A percentile compares a stretch with the other conserved stretches of the same genome.
Conservation (phyloP, 2,113 vertebrate species). For the Mirza zaza region DNA sequence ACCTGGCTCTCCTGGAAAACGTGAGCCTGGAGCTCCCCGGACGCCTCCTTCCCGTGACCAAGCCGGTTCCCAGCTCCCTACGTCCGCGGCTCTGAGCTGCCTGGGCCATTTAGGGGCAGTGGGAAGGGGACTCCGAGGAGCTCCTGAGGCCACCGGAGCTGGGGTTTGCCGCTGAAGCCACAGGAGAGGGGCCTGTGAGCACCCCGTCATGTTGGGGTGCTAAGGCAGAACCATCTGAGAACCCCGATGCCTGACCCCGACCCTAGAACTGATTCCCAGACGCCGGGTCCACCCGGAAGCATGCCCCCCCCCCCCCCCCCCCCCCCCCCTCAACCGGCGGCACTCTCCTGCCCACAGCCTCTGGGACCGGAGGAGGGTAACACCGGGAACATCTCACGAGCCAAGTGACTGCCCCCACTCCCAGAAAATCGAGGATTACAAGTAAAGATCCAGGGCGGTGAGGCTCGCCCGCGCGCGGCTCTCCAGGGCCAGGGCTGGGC, state of each 20-base stretch:
- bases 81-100: rapidly evolving
- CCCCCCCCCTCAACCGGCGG: no score
- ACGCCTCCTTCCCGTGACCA: rapidly evolving
- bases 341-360: rapidly evolving
- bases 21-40: rapidly evolving
- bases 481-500: no score
- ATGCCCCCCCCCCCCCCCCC: no score
- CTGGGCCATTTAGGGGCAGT: rapidly evolving
- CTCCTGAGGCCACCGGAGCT: neutral
- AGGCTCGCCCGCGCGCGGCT: rapidly evolving
- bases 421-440: rapidly evolving
- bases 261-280: rapidly evolving
- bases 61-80: rapidly evolving
- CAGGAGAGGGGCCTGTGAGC: neutral
- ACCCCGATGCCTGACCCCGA: rapidly evolving
- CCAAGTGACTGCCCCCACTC: rapidly evolving
- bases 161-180: rapidly evolving
- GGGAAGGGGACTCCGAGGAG: neutral
- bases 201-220: rapidly evolving
- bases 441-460: no score
- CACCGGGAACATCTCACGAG: rapidly evolving
- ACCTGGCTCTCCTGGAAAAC: rapidly evolving
- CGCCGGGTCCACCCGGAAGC: rapidly evolving
- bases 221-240: rapidly evolving
- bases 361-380: rapidly evolving